These are phyloP conservation scores for Macrophya alboannulata DNA, from an alignment of 2,888 invertebrate species.

Conservation along the genomic window DNA sequence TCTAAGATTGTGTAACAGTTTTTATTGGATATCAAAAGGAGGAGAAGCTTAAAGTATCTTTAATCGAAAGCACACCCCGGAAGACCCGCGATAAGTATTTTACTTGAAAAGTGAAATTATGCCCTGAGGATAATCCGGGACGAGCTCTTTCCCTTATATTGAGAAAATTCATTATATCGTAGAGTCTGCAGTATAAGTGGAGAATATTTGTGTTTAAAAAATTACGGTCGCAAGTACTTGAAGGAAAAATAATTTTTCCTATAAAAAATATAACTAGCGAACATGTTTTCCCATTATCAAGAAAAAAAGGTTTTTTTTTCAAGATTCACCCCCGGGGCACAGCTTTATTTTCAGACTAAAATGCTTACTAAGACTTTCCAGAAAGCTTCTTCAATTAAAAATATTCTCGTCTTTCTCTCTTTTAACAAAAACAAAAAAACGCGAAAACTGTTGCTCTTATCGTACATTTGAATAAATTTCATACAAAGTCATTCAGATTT, in stretches of 20 bases:
- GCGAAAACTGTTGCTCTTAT: not conserved
- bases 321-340: not conserved
- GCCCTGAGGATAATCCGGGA: constrained; percentile 32
- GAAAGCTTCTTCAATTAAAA: not conserved
- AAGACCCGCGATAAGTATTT: constrained; percentile 23
- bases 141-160: constrained; percentile 27
- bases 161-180: constrained; percentile 30
- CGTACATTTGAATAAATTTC: not conserved
- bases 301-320: not conserved
- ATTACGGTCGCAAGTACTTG: not conserved
- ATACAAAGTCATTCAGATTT: not conserved
- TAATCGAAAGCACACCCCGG: constrained; percentile 8
- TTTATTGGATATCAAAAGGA: not conserved
- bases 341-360: not conserved
- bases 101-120: constrained; percentile 27
- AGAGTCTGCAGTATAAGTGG: not conserved
- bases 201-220: not conserved
- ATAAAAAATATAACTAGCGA: not conserved
- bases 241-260: not conserved
- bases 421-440: not conserved
- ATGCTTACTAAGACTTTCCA: not conserved
- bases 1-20: not conserved
- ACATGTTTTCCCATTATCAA: not conserved
- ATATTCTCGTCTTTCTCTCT: not conserved
- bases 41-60: not conserved